These are phyloP conservation scores for Clavelina lepadiformis DNA, from an alignment of 23 tunicate species.

Conservation along the genomic window DNA sequence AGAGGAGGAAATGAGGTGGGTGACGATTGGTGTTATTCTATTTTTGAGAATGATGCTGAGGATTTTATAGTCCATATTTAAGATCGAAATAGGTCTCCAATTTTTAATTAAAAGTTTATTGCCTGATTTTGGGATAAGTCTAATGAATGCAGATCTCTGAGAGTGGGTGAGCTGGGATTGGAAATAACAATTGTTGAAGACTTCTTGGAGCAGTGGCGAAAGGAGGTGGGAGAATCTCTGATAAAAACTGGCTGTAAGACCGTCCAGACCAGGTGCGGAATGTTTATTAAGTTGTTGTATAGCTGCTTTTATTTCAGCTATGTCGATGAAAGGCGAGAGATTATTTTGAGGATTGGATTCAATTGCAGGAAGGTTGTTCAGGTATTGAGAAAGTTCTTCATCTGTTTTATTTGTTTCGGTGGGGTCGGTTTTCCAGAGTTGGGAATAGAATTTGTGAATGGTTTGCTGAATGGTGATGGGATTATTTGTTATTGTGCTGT, in stretches of 20 bases:
- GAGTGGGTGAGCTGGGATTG: neutral
- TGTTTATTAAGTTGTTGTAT: neutral
- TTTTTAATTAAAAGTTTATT: neutral
- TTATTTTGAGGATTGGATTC: too few species aligned
- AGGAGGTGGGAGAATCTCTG: neutral
- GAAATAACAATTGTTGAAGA: constrained; percentile 1
- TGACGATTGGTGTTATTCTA: neutral
- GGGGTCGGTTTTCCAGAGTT: too few species aligned
- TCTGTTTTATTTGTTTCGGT: too few species aligned
- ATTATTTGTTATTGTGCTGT: too few species aligned
- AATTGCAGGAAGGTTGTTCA: too few species aligned
- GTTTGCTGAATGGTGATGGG: too few species aligned
- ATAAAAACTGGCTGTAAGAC: constrained; percentile 5
- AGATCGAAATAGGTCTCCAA: constrained; percentile 7
- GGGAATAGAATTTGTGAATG: too few species aligned
- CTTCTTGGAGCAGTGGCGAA: neutral
- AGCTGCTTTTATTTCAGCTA: constrained; percentile 1
- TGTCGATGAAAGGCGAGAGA: constrained; percentile 1
- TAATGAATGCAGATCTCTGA: constrained; percentile 5
- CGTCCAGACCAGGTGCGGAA: constrained; percentile 6
- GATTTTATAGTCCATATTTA: constrained; percentile 17
- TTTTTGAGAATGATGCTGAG: neutral
- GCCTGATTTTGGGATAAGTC: constrained; percentile 11
- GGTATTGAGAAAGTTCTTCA: too few species aligned
- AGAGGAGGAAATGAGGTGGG: neutral